Evolutionary conservation across 2,113 vertebrate genomes (phyloP), one percentile per base, ranked within the genome.

Genomic region (Sclerurus mexicanus): DNA sequence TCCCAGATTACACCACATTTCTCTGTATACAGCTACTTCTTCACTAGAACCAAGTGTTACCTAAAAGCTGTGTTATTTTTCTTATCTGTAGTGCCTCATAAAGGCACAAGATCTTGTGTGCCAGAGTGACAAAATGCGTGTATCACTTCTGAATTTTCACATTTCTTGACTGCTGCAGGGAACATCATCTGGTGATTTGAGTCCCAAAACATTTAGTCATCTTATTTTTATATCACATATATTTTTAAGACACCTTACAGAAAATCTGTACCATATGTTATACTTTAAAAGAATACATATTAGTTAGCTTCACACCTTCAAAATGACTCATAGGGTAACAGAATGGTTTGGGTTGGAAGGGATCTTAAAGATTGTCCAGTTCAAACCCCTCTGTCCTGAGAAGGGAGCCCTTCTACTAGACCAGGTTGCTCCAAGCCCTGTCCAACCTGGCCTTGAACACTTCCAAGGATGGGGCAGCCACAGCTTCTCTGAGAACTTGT

Each of bases 191-290:
- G 67, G 33, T 79, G 69, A 58, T 64, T 47, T 67, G 62, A 76
- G 8, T 64, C 63, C 28, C 49, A 62, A 85, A 89, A 87, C 21
- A 74, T 69, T 92, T 80, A 85, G 59, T 72, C 62, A 88, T 91
- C 71, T 76, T 52, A 79, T 76, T 86, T 87, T 66, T 68, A 50
- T 68, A 80, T 72, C 68, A 73, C 83, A 17, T 71, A 66, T 89
- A 66, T 85, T 73, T 69, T 85, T 44, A 74, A 84, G 80, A 58
- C 56, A 93, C 39, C 77, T 96, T 75, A 72, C n/a, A 79, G 77
- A 84, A 95, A 83, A 66, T 78, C 67, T 85, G 72, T 44, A 37
- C 84, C 93, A 91, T 93, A 92, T 95, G 72, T 89, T 71, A 21
- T 37, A 39, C 19, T 80, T 80, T 9, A 33, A 63, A 94, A 90